Evolutionary conservation across 2,113 vertebrate genomes (phyloP).

Genomic region (Sporophila hypoxantha): DNA sequence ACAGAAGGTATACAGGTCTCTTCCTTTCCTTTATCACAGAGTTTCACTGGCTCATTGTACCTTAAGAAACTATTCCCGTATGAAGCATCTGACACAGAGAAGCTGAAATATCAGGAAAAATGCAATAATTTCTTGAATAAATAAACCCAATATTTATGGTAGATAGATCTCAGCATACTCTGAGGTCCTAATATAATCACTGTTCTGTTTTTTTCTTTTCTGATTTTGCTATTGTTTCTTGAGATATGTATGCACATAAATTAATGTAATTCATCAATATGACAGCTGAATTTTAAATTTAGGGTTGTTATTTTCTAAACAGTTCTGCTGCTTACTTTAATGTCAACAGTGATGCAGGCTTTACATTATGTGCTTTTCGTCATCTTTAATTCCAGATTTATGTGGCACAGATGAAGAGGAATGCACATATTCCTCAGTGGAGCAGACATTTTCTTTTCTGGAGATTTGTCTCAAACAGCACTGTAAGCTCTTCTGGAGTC

Average conservation of each 20-base stretch:
- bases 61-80: neutral
- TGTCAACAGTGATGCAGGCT: neutral
- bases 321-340: neutral
- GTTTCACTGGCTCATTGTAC: neutral
- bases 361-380: neutral
- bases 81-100: neutral
- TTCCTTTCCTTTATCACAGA: neutral
- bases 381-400: neutral
- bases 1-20: neutral
- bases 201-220: neutral
- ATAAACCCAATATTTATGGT: neutral
- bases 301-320: neutral
- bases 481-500: neutral
- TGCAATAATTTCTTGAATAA: neutral
- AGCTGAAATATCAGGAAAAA: neutral
- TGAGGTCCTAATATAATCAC: neutral
- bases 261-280: conserved; percentile 17
- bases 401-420: neutral
- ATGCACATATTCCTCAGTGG: neutral
- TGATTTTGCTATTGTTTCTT: neutral
- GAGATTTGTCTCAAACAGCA: neutral
- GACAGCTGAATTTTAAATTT: conserved; percentile 25
- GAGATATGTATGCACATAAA: conserved; percentile 1
- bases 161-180: neutral
- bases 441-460: neutral